A percentile compares a stretch with the other conserved stretches of the same genome.
These are phyloP conservation scores for Callinectes sapidus DNA, from an alignment of 2,888 invertebrate species.

Conservation along the genomic window DNA sequence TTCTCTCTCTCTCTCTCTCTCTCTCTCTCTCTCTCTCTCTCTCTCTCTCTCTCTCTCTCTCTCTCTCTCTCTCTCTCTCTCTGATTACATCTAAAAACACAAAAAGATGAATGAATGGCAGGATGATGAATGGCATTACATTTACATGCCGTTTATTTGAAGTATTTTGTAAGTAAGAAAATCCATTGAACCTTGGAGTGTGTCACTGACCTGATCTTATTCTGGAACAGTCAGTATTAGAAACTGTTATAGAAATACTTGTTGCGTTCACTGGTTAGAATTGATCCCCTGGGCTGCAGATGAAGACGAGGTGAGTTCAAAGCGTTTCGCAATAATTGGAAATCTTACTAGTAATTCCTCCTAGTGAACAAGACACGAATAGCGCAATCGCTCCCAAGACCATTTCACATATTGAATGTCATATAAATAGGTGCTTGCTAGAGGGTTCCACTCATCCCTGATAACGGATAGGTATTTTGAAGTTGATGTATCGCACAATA, in stretches of 20 bases:
- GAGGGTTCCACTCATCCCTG: no score
- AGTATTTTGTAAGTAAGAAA: not conserved
- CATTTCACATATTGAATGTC: not conserved
- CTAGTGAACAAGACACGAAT: not conserved
- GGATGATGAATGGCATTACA: no score
- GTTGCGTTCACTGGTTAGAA: not conserved
- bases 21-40: constrained; percentile 17
- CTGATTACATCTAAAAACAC: no score
- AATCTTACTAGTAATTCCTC: not conserved
- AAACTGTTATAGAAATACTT: not conserved
- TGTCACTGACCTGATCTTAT: not conserved
- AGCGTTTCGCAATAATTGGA: not conserved
- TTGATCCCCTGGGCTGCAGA: not conserved
- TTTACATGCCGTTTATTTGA: not conserved
- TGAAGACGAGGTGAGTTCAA: not conserved
- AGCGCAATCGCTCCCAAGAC: not conserved
- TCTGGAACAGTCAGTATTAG: not conserved
- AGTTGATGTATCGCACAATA: no score
- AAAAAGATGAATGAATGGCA: no score
- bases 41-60: constrained; percentile 1
- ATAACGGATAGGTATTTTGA: no score
- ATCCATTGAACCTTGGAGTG: not conserved
- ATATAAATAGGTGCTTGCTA: no score
- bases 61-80: not conserved
- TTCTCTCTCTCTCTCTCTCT: constrained; percentile 8